Conservation (phyloP, 2,797 vertebrate species). For the Fistularia commersonii region DNA sequence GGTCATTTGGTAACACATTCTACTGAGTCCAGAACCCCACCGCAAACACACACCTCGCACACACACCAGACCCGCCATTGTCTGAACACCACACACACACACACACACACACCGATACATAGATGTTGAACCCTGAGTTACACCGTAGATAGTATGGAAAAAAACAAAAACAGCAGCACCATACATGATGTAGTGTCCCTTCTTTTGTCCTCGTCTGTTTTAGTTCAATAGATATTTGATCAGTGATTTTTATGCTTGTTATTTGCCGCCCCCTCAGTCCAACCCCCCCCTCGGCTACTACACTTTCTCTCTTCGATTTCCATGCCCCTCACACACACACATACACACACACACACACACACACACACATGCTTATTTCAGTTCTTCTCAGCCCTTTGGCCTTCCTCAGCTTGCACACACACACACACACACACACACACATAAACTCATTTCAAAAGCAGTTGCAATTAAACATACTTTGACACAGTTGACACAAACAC, state of each 20-base stretch:
- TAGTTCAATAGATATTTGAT: conserved; percentile 74
- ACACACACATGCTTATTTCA: too few relatives aligned
- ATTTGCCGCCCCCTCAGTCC: conserved; percentile 29
- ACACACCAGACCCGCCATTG: too few relatives aligned
- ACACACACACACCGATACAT: conserved; percentile 40
- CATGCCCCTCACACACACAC: background rate
- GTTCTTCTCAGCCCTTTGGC: conserved; percentile 29
- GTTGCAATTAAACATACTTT: too few relatives aligned
- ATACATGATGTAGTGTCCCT: conserved; percentile 70
- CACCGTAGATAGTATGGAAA: conserved; percentile 71
- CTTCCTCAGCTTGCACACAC: conserved; percentile 14
- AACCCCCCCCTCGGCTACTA: conserved; percentile 34
- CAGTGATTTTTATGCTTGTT: conserved; percentile 72
- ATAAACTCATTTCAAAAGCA: conserved; percentile 16
- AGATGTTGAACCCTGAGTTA: conserved; percentile 72
- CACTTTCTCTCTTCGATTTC: conserved; percentile 30
- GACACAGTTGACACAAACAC: conserved; percentile 17
- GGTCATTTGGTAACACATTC: conserved; percentile 62
- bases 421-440: conserved; percentile 4
- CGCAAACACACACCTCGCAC: too few relatives aligned
- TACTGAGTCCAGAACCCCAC: conserved; percentile 39
- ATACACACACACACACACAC: conserved; percentile 3
- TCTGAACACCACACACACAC: conserved; percentile 3
- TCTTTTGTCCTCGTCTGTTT: conserved; percentile 72
- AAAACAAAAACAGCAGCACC: conserved; percentile 60